These are phyloP conservation scores for Tridacna gigas DNA, from an alignment of 2,888 invertebrate genomes.

Conservation along the genomic window DNA sequence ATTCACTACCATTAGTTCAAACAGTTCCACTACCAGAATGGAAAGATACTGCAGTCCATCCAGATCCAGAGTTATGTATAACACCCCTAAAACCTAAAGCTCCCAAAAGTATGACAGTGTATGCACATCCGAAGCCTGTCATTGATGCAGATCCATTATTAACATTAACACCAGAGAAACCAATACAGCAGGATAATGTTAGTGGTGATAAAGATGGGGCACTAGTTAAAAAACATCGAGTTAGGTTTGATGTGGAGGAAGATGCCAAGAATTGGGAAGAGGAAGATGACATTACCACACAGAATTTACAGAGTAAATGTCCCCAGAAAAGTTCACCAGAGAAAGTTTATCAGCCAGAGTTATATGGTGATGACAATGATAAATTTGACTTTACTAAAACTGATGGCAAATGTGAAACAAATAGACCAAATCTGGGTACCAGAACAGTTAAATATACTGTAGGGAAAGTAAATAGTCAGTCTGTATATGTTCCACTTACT, in stretches of 20 bases:
- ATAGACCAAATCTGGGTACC: not conserved
- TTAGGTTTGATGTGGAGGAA: constrained; percentile 73
- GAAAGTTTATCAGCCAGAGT: constrained; percentile 64
- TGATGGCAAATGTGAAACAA: constrained; percentile 3
- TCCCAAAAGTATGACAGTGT: not conserved
- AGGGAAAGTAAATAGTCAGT: constrained; percentile 42
- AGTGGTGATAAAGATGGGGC: constrained; percentile 25
- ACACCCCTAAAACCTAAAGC: constrained; percentile 66
- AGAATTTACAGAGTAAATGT: constrained; percentile 38
- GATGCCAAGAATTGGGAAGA: constrained; percentile 23
- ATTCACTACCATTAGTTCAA: constrained; percentile 67
- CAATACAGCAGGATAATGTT: constrained; percentile 30
- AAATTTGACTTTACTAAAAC: constrained; percentile 22
- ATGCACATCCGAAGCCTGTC: constrained; percentile 34
- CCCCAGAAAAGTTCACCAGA: constrained; percentile 43
- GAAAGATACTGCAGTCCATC: constrained; percentile 58
- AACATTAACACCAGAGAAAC: constrained; percentile 75
- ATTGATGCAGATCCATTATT: constrained; percentile 71
- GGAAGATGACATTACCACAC: constrained; percentile 38
- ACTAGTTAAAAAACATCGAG: constrained; percentile 56
- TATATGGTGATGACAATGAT: constrained; percentile 61
- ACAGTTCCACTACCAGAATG: constrained; percentile 61
- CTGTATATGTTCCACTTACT: constrained; percentile 48
- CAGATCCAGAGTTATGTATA: constrained; percentile 71
- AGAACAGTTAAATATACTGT: constrained; percentile 63